phyloP scores from a whole-genome alignment of 2,797 vertebrate species.

The Phrynocephalus guinanensis region DNA sequence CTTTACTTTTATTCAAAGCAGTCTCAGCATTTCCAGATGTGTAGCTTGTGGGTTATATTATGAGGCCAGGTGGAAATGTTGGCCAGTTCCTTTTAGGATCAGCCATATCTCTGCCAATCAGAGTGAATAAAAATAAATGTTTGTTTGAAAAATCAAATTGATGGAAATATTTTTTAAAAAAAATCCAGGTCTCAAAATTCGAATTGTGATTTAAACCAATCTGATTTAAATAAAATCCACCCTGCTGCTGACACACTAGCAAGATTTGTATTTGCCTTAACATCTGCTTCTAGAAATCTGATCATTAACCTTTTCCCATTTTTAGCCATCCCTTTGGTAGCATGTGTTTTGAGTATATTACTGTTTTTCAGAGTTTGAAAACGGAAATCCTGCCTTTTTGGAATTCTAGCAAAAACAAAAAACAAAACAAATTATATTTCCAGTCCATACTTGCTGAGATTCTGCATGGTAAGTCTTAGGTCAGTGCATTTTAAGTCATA shows the following conservation, averaged over 20 bases:
- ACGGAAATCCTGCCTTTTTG: not conserved
- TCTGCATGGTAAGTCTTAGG: no score
- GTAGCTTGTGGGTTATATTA: no score
- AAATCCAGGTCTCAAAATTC: no score
- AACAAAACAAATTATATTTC: conserved; percentile 19
- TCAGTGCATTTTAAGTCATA: no score
- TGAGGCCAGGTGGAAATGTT: not conserved
- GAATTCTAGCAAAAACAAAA: not conserved
- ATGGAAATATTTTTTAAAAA: no score
- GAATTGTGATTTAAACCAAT: no score
- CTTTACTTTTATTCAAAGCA: not conserved
- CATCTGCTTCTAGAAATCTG: not conserved
- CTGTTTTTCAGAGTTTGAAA: not conserved
- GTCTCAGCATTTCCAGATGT: not conserved
- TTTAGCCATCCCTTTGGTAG: not conserved
- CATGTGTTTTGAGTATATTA: not conserved
- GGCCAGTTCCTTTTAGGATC: not conserved
- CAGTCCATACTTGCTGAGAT: not conserved
- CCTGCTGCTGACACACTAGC: no score
- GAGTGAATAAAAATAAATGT: no score
- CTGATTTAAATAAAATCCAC: no score
- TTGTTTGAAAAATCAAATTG: no score
- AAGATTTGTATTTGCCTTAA: not conserved
- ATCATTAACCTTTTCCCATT: not conserved
- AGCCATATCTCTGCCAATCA: no score